These are phyloP conservation scores for Pollimyrus isidori DNA, from an alignment of 2,113 vertebrate genomes.

Conservation along the genomic window DNA sequence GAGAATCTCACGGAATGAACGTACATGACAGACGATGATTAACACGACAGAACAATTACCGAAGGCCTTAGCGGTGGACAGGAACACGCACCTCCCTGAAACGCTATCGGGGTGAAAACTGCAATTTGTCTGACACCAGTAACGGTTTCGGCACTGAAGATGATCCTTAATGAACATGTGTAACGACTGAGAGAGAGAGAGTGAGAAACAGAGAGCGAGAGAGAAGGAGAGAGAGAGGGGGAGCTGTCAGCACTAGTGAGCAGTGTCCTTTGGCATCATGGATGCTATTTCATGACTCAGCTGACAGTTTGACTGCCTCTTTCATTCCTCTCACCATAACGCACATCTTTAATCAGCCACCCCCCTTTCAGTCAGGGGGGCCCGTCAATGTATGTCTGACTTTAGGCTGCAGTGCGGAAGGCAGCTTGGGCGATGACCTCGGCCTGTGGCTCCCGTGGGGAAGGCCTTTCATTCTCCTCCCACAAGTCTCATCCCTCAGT, in stretches of 20 bases:
- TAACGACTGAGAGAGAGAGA: background rate
- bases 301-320: constrained; percentile 60
- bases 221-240: constrained; percentile 2
- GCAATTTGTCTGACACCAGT: background rate
- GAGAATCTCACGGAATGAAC: background rate
- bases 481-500: constrained; percentile 29
- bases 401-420: constrained; percentile 34
- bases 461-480: constrained; percentile 25
- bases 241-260: constrained; percentile 49
- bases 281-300: constrained; percentile 47
- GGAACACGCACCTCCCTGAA: background rate
- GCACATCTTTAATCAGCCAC: constrained; percentile 55
- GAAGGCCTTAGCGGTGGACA: background rate
- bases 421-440: constrained; percentile 43
- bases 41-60: background rate
- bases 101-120: background rate
- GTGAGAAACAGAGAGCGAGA: constrained; percentile 18
- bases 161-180: background rate
- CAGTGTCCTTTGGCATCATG: constrained; percentile 46
- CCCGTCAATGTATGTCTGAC: constrained; percentile 35
- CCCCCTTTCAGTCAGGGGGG: constrained; percentile 31
- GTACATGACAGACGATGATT: background rate
- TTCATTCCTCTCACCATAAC: constrained; percentile 39
- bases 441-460: constrained; percentile 28
- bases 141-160: background rate